phyloP scores from a whole-genome alignment of 2,888 invertebrate species.

The Sceliomorpha sp. region DNA sequence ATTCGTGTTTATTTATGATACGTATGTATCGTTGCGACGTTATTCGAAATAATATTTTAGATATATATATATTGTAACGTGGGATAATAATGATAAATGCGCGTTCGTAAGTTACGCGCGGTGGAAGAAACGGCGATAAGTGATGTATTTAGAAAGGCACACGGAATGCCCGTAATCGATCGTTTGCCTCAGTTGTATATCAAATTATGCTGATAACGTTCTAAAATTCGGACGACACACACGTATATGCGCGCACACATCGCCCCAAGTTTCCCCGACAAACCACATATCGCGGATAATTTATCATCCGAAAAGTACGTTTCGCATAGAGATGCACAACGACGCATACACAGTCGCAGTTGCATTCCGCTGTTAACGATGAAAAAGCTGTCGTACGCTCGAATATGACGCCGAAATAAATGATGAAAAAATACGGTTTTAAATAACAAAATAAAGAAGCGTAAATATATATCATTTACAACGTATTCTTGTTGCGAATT shows the following conservation, averaged over 20 bases:
- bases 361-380: conserved; percentile 37
- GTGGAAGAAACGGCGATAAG: conserved; percentile 13
- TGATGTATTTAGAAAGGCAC: conserved; percentile 39
- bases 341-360: conserved; percentile 45
- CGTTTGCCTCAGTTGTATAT: conserved; percentile 39
- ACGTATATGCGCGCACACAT: conserved; percentile 12
- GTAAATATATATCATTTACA: not conserved
- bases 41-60: too few species aligned
- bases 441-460: conserved; percentile 17
- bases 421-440: conserved; percentile 40
- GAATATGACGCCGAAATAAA: conserved; percentile 31
- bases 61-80: too few species aligned
- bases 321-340: conserved; percentile 34
- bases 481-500: too few species aligned
- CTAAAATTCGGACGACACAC: conserved; percentile 25
- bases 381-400: conserved; percentile 46
- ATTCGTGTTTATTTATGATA: too few species aligned
- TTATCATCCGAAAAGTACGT: conserved; percentile 53
- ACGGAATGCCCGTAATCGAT: conserved; percentile 42
- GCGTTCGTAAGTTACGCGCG: conserved; percentile 15
- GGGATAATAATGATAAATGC: conserved; percentile 20
- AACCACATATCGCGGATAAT: conserved; percentile 54
- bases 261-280: conserved; percentile 43
- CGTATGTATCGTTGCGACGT: too few species aligned
- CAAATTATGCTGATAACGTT: conserved; percentile 53